Evolutionary conservation across 1,140 invertebrate species (phyloP).

Genomic region (Calliphora vicina): DNA sequence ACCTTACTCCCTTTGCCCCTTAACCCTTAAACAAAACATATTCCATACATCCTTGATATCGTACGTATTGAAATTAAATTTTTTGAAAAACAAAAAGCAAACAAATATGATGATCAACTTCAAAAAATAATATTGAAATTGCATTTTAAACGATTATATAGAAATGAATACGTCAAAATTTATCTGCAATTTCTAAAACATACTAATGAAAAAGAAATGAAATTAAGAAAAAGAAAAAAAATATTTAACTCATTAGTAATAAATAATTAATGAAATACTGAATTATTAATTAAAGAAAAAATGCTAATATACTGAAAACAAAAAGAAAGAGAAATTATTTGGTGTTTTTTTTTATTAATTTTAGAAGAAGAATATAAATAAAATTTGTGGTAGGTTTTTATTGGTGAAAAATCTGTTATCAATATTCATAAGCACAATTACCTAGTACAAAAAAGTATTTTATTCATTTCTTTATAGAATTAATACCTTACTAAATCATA

Average conservation of each 20-base stretch:
- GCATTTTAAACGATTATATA: background rate
- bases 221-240: background rate
- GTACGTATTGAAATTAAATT: background rate
- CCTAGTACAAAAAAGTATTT: no score
- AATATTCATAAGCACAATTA: no score
- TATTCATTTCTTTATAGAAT: no score
- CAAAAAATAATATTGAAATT: conserved; percentile 1
- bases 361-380: no score
- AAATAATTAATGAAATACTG: conserved; percentile 30
- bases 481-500: no score
- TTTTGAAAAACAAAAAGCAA: conserved; percentile 16
- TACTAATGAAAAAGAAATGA: background rate
- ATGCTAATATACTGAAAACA: conserved; percentile 21
- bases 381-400: no score
- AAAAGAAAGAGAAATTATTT: background rate
- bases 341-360: background rate
- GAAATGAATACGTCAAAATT: background rate
- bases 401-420: no score
- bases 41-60: background rate
- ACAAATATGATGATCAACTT: background rate
- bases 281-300: conserved; percentile 23
- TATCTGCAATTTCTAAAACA: background rate
- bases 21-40: background rate
- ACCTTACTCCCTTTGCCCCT: background rate
- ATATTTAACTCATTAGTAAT: conserved; percentile 11